Conservation (phyloP, 2,113 vertebrate genomes). For the Glaucomys volans region DNA sequence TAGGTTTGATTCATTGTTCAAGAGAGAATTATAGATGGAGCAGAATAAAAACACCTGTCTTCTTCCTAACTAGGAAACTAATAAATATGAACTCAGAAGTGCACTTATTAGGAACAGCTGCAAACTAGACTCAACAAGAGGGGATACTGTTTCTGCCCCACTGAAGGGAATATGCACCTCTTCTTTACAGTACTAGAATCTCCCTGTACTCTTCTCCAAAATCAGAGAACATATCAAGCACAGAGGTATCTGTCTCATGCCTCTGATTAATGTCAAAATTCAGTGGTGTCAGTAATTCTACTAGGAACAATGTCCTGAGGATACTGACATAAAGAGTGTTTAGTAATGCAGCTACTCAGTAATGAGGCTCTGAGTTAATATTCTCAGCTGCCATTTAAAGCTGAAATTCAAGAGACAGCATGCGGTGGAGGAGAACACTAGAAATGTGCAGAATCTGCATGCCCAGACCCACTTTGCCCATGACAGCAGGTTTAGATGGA, state of each 20-base stretch:
- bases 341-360: neutral
- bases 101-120: neutral
- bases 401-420: conserved; percentile 30
- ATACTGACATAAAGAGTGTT: neutral
- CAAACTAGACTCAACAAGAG: neutral
- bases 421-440: neutral
- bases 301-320: neutral
- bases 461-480: neutral
- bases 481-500: neutral
- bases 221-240: neutral
- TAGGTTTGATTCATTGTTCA: neutral
- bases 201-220: neutral
- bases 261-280: conserved; percentile 55
- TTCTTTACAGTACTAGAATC: neutral
- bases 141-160: neutral
- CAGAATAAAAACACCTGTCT: neutral
- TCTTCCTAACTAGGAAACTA: neutral
- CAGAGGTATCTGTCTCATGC: neutral
- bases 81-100: neutral
- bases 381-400: conserved; percentile 25
- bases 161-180: neutral
- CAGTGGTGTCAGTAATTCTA: conserved; percentile 31
- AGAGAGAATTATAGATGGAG: neutral
- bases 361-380: conserved; percentile 22
- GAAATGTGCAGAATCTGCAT: neutral